Evolutionary conservation across 1,140 invertebrate genomes (phyloP).

Genomic region (Procambarus virginalis): DNA sequence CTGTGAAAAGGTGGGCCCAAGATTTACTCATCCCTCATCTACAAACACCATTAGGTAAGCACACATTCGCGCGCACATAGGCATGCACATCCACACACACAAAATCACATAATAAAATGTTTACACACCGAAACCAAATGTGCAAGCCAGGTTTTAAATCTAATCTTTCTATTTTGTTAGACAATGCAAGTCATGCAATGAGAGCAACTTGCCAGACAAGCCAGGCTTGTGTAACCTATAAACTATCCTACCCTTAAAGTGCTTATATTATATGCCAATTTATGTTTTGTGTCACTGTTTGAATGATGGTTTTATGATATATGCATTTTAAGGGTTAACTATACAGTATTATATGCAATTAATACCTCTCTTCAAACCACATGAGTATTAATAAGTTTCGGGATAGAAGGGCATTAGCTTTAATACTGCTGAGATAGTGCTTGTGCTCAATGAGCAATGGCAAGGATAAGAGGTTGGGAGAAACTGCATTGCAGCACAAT

Average conservation of each 20-base stretch:
- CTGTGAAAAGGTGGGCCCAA: too few relatives aligned
- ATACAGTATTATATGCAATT: constrained; percentile 2
- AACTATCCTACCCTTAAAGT: neutral
- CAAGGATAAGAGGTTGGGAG: neutral
- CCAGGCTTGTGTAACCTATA: constrained; percentile 3
- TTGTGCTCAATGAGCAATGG: neutral
- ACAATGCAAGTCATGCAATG: neutral
- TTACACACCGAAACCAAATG: neutral
- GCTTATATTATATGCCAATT: too few relatives aligned
- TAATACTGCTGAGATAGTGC: neutral
- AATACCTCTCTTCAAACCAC: neutral
- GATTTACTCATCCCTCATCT: too few relatives aligned
- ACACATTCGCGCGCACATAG: neutral
- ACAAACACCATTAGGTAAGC: too few relatives aligned
- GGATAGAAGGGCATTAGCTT: neutral
- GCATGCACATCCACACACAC: neutral
- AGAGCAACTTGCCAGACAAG: neutral
- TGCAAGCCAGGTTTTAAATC: neutral
- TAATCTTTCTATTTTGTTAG: neutral
- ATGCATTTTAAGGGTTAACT: neutral
- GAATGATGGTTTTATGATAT: neutral
- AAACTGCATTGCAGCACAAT: neutral
- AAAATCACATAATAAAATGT: neutral
- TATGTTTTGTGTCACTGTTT: too few relatives aligned
- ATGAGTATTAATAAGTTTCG: neutral